Conservation (phyloP, 2,888 invertebrate genomes). For the Eupithecia abbreviata region DNA sequence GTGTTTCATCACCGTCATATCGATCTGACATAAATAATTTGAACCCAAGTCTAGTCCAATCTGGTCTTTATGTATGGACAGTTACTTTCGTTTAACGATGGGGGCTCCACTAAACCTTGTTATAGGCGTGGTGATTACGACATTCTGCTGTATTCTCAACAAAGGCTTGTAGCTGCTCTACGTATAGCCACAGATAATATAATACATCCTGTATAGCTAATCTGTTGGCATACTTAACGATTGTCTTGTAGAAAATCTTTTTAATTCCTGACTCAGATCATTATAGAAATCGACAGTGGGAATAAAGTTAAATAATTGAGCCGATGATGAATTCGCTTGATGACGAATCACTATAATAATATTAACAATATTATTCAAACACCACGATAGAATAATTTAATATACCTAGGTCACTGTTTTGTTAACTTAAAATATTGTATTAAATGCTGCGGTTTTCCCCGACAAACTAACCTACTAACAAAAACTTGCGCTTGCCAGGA, state of each 20-base stretch:
- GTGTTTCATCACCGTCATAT: background rate
- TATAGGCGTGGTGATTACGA: slow-evolving; percentile 32
- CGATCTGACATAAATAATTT: background rate
- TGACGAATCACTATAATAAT: background rate
- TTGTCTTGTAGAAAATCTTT: background rate
- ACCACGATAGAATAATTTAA: too few species aligned
- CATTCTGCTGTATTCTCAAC: slow-evolving; percentile 21
- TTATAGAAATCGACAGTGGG: background rate
- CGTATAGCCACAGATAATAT: too few species aligned
- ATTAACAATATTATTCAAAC: background rate
- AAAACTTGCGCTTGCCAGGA: background rate
- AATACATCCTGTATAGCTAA: background rate
- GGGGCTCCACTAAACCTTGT: slow-evolving; percentile 1
- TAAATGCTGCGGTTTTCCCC: background rate
- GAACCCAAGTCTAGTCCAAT: background rate
- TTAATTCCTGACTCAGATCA: background rate
- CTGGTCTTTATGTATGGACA: slow-evolving; percentile 1
- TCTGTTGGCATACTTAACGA: background rate
- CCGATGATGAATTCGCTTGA: background rate
- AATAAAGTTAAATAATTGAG: background rate
- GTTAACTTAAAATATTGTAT: background rate
- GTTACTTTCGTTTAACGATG: slow-evolving; percentile 20
- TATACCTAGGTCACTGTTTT: too few species aligned
- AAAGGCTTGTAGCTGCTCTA: background rate
- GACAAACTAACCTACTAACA: background rate